Conservation (phyloP, 1,140 invertebrate species). For the Campoletis sonorensis region DNA sequence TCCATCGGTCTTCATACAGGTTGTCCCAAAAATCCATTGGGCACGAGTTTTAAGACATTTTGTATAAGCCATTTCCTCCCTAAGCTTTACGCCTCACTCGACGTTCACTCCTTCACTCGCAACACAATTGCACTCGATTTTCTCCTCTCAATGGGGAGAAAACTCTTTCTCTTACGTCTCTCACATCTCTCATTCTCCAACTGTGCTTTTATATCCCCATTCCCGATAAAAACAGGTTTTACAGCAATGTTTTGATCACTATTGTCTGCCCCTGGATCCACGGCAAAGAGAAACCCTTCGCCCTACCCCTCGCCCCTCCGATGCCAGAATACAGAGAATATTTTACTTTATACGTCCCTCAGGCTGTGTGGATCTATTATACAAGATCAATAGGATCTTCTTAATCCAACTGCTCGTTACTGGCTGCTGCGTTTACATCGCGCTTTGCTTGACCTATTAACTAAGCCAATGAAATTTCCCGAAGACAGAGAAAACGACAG, state of each 20-base stretch:
- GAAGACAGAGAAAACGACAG: constrained; percentile 45
- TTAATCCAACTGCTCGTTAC: constrained; percentile 64
- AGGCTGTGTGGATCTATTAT: constrained; percentile 55
- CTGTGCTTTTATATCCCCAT: not conserved
- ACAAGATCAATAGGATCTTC: constrained; percentile 53
- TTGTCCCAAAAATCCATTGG: not conserved
- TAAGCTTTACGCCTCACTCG: constrained; percentile 11
- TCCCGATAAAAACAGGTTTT: constrained; percentile 25
- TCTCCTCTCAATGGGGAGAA: not conserved
- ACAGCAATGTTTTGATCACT: constrained; percentile 42
- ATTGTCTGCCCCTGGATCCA: constrained; percentile 30
- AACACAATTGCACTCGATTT: constrained; percentile 22
- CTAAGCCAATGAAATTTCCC: constrained; percentile 57
- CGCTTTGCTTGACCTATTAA: constrained; percentile 59
- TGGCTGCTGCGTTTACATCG: constrained; percentile 61
- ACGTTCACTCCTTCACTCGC: constrained; percentile 33
- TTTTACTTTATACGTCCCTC: not conserved
- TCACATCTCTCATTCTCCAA: not conserved
- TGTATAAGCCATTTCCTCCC: constrained; percentile 20
- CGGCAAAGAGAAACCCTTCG: not conserved
- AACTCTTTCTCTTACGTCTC: not conserved
- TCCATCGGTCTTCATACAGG: not conserved
- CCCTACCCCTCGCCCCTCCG: not conserved
- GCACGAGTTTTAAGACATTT: too few species aligned
- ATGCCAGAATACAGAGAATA: not conserved